Conservation (phyloP, 2,888 invertebrate species). For the Volucella inanis region DNA sequence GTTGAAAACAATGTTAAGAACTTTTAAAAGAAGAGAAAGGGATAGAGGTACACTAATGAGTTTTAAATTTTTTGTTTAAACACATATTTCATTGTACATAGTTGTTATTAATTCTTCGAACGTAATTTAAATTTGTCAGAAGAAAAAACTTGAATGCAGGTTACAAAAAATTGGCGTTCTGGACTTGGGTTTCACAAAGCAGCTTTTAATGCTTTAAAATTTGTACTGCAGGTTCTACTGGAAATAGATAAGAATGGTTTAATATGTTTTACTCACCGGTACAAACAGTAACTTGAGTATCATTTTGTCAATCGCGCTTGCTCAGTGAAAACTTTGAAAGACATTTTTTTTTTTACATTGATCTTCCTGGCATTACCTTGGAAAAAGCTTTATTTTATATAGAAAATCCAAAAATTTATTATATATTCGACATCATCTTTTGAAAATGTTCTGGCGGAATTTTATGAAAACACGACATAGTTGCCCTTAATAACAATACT, state of each 20-base stretch:
- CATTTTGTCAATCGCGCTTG: background rate
- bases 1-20: no score
- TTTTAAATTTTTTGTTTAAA: constrained; percentile 25
- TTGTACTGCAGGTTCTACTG: constrained; percentile 5
- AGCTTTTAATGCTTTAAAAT: constrained; percentile 12
- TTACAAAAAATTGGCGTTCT: no score
- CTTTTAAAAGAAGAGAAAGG: no score
- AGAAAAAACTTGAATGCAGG: constrained; percentile 18
- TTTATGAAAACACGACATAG: constrained; percentile 18
- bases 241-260: constrained; percentile 2
- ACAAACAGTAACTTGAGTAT: constrained; percentile 34
- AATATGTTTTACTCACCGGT: constrained; percentile 15
- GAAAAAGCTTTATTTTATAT: constrained; percentile 5
- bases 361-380: constrained; percentile 15
- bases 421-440: constrained; percentile 22
- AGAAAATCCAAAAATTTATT: constrained; percentile 25
- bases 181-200: no score
- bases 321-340: background rate
- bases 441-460: constrained; percentile 17
- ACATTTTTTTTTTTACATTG: constrained; percentile 14
- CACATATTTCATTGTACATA: constrained; percentile 23
- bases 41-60: background rate
- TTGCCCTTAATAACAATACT: constrained; percentile 4
- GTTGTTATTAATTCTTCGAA: constrained; percentile 15
- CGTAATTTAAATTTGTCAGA: constrained; percentile 26